Conservation (phyloP, 2,888 invertebrate species). For the Hirtodrosophila trivittata region DNA sequence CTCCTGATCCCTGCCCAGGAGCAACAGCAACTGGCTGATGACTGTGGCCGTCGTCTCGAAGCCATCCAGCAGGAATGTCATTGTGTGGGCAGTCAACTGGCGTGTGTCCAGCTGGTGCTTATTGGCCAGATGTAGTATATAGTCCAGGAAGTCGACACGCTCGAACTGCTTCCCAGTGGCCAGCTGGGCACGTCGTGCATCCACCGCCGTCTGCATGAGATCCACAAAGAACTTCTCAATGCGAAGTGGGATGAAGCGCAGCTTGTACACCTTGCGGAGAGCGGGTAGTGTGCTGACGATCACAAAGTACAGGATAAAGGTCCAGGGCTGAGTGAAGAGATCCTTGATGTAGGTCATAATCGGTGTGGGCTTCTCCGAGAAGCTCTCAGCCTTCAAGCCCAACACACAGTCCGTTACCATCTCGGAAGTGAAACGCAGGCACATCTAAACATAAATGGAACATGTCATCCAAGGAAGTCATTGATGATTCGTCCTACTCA, state of each 20-base stretch:
- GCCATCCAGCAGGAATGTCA: slow-evolving; percentile 82
- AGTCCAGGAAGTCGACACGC: slow-evolving; percentile 81
- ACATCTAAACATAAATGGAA: slow-evolving; percentile 58
- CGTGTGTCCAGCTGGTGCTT: slow-evolving; percentile 67
- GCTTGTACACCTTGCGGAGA: slow-evolving; percentile 59
- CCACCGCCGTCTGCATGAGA: slow-evolving; percentile 71
- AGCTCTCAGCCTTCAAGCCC: slow-evolving; percentile 83
- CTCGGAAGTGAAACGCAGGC: slow-evolving; percentile 83
- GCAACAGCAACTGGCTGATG: slow-evolving; percentile 70
- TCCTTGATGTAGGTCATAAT: slow-evolving; percentile 74
- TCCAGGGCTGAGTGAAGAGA: slow-evolving; percentile 71
- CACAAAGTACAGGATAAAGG: slow-evolving; percentile 55
- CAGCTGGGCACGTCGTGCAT: slow-evolving; percentile 59
- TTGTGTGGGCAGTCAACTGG: slow-evolving; percentile 71
- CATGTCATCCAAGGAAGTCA: not conserved
- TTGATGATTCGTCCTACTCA: slow-evolving; percentile 37
- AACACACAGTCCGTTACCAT: slow-evolving; percentile 84
- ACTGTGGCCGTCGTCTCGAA: slow-evolving; percentile 81
- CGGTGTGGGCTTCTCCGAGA: slow-evolving; percentile 76
- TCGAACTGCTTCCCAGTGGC: slow-evolving; percentile 49
- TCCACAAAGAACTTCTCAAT: slow-evolving; percentile 85
- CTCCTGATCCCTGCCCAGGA: slow-evolving; percentile 68
- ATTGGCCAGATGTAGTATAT: slow-evolving; percentile 75
- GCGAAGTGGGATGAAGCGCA: slow-evolving; percentile 81
- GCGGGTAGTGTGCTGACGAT: slow-evolving; percentile 69